Percentiles rank a stretch among this genome's conserved stretches.
phyloP scores from a whole-genome alignment of 2,797 vertebrate genomes.

The Catostomus latipinnis region DNA sequence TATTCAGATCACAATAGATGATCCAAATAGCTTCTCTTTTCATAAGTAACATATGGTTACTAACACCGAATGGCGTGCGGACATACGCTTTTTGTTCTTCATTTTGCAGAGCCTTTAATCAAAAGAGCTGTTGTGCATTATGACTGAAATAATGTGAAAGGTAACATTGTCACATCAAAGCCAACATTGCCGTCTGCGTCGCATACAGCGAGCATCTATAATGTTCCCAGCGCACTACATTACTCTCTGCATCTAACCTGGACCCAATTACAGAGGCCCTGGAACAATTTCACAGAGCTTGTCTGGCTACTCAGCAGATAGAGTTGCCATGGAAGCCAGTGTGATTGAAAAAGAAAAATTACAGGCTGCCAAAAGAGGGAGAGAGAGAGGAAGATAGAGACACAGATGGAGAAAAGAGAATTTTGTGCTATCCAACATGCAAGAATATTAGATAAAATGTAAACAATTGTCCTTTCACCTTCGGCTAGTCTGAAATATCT shows the following conservation, averaged over 20 bases:
- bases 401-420: constrained; percentile 22
- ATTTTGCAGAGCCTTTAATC: constrained; percentile 26
- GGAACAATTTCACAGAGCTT: constrained; percentile 63
- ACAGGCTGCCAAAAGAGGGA: constrained; percentile 63
- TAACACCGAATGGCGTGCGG: background rate
- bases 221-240: constrained; percentile 36
- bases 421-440: constrained; percentile 22
- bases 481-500: constrained; percentile 8
- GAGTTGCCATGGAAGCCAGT: constrained; percentile 67
- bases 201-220: constrained; percentile 25
- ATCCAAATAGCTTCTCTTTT: constrained; percentile 4
- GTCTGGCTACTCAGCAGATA: constrained; percentile 67
- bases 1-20: background rate
- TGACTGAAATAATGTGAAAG: constrained; percentile 24
- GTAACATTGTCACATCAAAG: constrained; percentile 41
- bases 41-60: constrained; percentile 2
- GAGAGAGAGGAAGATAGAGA: constrained; percentile 26
- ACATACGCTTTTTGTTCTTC: constrained; percentile 29
- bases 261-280: constrained; percentile 61
- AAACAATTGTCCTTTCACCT: constrained; percentile 49
- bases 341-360: constrained; percentile 67
- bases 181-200: constrained; percentile 17
- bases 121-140: constrained; percentile 23
- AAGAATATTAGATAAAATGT: constrained; percentile 50
- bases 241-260: constrained; percentile 59